Conservation (phyloP, 1,140 invertebrate genomes). For the Macrobrachium rosenbergii region DNA sequence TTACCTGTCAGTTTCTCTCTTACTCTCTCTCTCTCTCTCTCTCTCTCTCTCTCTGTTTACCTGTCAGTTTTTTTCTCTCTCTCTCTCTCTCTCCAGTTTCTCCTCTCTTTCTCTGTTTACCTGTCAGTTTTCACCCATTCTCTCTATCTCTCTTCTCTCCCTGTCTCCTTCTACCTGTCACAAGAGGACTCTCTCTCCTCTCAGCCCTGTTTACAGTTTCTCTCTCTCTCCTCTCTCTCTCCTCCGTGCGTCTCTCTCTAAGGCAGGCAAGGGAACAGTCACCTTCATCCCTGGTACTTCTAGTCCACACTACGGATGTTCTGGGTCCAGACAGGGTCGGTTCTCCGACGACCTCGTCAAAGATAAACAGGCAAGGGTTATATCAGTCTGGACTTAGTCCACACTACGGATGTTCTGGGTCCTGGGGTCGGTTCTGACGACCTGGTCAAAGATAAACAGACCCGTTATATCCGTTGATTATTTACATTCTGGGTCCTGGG, state of each 20-base stretch:
- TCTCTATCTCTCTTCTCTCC: neutral
- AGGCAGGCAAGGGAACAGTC: conserved; percentile 75
- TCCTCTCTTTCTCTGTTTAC: too few species aligned
- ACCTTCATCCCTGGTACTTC: conserved; percentile 81
- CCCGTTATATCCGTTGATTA: too few species aligned
- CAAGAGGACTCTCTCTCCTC: conserved; percentile 76
- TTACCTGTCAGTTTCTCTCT: neutral
- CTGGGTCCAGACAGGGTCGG: too few species aligned
- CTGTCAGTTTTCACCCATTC: neutral
- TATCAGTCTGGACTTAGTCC: conserved; percentile 80
- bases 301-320: conserved; percentile 79
- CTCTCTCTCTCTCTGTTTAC: neutral
- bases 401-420: conserved; percentile 76
- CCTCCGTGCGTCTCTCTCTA: conserved; percentile 85
- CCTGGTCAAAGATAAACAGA: conserved; percentile 28
- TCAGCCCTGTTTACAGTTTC: too few species aligned
- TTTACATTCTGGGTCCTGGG: too few species aligned
- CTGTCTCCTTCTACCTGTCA: neutral
- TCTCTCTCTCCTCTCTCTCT: conserved; percentile 71
- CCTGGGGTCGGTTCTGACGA: conserved; percentile 75
- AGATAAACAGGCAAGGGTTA: conserved; percentile 72
- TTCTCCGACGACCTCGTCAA: too few species aligned
- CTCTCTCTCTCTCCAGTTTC: neutral
- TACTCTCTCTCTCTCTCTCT: too few species aligned
- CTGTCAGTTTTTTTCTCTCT: neutral